Conservation (phyloP, 2,797 vertebrate species). For the Lepus oiostolus region DNA sequence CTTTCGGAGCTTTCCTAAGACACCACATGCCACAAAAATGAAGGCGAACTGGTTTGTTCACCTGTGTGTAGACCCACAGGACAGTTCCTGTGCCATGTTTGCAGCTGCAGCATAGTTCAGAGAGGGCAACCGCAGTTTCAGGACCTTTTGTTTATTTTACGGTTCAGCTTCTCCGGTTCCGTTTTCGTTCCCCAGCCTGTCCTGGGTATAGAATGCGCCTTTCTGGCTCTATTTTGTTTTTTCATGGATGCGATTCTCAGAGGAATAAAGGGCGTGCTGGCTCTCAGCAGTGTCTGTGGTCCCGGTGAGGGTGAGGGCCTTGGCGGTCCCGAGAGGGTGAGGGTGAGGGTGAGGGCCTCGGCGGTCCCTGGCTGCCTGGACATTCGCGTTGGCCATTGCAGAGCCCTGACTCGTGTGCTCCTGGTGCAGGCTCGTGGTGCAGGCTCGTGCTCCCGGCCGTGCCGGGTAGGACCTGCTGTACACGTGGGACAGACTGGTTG, state of each 20-base stretch:
- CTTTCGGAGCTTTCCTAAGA: conserved; percentile 75
- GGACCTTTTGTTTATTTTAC: conserved; percentile 18
- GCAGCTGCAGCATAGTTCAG: background rate
- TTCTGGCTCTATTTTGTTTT: conserved; percentile 26
- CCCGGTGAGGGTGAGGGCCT: background rate
- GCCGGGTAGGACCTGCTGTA: background rate
- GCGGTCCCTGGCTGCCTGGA: background rate
- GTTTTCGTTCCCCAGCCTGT: conserved; percentile 26
- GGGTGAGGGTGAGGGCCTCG: no score
- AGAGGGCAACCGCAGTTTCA: background rate
- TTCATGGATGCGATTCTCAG: background rate
- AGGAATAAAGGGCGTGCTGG: background rate
- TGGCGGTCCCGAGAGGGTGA: no score
- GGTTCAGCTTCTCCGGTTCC: conserved; percentile 11
- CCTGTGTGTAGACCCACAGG: conserved; percentile 51
- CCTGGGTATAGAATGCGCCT: background rate
- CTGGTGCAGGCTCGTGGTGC: background rate
- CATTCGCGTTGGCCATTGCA: background rate
- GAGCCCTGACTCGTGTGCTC: accelerated
- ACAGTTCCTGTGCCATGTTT: background rate
- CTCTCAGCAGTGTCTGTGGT: background rate
- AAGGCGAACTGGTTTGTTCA: conserved; percentile 84
- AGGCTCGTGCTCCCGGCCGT: background rate
- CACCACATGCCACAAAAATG: conserved; percentile 80
- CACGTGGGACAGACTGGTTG: accelerated